Evolutionary conservation across 53 echinoderm and acorn worm species (phyloP).

Genomic region (Echinarachnius parma): DNA sequence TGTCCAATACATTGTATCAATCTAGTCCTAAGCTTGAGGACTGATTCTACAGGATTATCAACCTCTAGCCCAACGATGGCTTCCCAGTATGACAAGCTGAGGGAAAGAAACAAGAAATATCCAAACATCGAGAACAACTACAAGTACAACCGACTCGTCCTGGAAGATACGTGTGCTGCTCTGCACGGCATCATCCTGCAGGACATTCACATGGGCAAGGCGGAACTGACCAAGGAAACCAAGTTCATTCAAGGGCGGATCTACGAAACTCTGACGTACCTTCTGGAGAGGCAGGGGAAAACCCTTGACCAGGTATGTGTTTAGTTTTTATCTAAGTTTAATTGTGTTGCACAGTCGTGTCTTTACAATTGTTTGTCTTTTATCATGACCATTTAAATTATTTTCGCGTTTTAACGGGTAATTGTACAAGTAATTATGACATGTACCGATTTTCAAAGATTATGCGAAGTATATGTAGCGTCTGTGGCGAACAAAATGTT

Average conservation of each 20-base stretch:
- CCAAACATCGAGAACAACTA: conserved; percentile 86
- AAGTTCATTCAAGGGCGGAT: conserved; percentile 85
- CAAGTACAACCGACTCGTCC: conserved; percentile 81
- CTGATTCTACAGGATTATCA: too few relatives aligned
- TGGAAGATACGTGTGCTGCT: conserved; percentile 79
- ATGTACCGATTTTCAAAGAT: too few relatives aligned
- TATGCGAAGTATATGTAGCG: too few relatives aligned
- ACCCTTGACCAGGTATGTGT: conserved; percentile 73
- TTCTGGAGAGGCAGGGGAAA: conserved; percentile 77
- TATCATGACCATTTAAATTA: too few relatives aligned
- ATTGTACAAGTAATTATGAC: too few relatives aligned
- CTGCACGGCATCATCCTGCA: conserved; percentile 88
- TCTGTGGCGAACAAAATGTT: too few relatives aligned
- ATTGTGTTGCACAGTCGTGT: too few relatives aligned
- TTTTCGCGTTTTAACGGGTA: too few relatives aligned
- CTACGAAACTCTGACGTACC: conserved; percentile 82
- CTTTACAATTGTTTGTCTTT: too few relatives aligned
- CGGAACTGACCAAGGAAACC: conserved; percentile 83
- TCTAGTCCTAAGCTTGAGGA: too few relatives aligned
- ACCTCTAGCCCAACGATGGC: conserved; percentile 20
- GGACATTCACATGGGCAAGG: conserved; percentile 86
- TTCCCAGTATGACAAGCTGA: conserved; percentile 47
- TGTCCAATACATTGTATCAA: too few relatives aligned
- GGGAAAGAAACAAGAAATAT: conserved; percentile 58
- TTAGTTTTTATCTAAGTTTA: too few relatives aligned